Percentiles rank a stretch among this genome's conserved stretches.
phyloP scores from a whole-genome alignment of 2,797 vertebrate genomes.

The Paedocypris micromegethes region DNA sequence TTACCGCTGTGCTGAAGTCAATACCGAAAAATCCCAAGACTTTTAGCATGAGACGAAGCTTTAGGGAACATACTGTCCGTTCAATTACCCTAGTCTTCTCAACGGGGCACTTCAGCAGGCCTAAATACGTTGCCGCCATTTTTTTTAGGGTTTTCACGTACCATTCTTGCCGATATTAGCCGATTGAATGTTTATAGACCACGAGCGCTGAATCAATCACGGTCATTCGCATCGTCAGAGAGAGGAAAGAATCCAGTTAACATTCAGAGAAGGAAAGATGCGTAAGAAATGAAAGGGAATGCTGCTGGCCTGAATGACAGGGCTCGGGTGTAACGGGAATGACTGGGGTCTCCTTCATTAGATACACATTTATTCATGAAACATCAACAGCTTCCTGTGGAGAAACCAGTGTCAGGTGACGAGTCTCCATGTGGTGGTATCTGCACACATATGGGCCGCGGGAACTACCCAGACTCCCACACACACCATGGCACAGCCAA shows the following conservation, averaged over 20 bases:
- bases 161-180: constrained; percentile 20
- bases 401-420: constrained; percentile 63
- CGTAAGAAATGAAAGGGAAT: constrained; percentile 28
- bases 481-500: constrained; percentile 49
- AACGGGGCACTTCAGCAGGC: constrained; percentile 23
- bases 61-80: constrained; percentile 30
- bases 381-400: constrained; percentile 69
- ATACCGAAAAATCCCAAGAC: constrained; percentile 43
- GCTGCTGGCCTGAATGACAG: constrained; percentile 49
- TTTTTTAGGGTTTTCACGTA: constrained; percentile 11
- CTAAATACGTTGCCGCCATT: neutral
- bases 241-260: constrained; percentile 15
- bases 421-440: constrained; percentile 68
- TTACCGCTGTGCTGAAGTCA: constrained; percentile 64
- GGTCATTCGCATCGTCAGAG: constrained; percentile 27
- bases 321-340: constrained; percentile 51
- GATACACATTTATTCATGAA: constrained; percentile 80
- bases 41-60: constrained; percentile 37
- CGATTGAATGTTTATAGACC: neutral
- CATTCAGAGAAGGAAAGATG: constrained; percentile 19
- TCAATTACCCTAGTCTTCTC: constrained; percentile 26
- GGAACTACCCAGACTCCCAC: constrained; percentile 64
- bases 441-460: constrained; percentile 61
- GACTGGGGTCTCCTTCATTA: constrained; percentile 64
- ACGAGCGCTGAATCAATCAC: constrained; percentile 6